Percentiles rank a stretch among this genome's conserved stretches.
phyloP scores from a whole-genome alignment of 2,113 vertebrate genomes.

The Tachysurus fulvidraco region DNA sequence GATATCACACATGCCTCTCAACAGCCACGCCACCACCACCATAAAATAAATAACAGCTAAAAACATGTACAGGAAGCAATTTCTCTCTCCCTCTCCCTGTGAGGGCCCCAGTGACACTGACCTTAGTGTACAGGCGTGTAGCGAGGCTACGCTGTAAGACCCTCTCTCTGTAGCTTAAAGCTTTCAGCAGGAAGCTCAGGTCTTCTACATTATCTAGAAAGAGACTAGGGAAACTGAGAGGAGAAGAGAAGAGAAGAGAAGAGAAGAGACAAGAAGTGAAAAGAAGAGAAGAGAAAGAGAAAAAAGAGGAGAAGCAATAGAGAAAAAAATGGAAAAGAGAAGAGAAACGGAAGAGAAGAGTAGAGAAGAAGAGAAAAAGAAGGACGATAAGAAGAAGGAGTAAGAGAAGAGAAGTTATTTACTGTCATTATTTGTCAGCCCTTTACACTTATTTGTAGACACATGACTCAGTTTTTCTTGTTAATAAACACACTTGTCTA shows the following conservation, averaged over 20 bases:
- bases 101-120: conserved; percentile 50
- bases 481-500: background rate
- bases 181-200: conserved; percentile 67
- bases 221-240: conserved; percentile 64
- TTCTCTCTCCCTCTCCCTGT: background rate
- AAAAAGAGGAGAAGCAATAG: too few relatives aligned
- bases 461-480: background rate
- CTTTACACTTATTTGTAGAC: background rate
- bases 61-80: conserved; percentile 25
- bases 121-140: conserved; percentile 68
- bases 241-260: background rate
- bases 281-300: too few relatives aligned
- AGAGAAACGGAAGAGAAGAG: too few relatives aligned
- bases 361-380: too few relatives aligned
- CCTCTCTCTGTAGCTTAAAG: conserved; percentile 65
- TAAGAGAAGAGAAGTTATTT: background rate
- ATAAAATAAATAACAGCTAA: conserved; percentile 35
- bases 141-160: conserved; percentile 65
- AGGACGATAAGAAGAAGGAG: too few relatives aligned
- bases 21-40: background rate
- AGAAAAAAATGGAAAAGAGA: too few relatives aligned
- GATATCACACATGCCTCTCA: background rate
- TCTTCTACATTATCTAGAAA: conserved; percentile 55
- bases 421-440: background rate
- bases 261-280: too few relatives aligned